A percentile compares a stretch with the other conserved stretches of the same genome.
Conservation (phyloP, 2,888 invertebrate genomes). For the Dicyrtoma fusca region DNA sequence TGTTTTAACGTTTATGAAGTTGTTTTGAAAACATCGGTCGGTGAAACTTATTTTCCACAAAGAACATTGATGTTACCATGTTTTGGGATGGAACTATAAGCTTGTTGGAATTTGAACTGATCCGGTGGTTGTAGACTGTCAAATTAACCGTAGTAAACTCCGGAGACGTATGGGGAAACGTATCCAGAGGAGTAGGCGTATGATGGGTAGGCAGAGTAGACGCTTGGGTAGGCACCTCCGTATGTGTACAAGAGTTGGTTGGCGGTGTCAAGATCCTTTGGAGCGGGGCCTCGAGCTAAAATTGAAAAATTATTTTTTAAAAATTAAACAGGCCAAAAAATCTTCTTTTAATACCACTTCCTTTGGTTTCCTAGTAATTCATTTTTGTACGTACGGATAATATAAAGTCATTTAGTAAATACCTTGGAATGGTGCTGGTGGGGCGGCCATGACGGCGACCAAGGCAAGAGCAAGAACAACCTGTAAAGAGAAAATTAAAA, state of each 20-base stretch:
- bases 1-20: not conserved
- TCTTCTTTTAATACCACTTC: not conserved
- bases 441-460: constrained; percentile 39
- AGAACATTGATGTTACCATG: not conserved
- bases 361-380: no score
- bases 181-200: constrained; percentile 17
- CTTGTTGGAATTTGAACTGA: constrained; percentile 16
- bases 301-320: constrained; percentile 10
- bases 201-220: constrained; percentile 16
- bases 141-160: constrained; percentile 33
- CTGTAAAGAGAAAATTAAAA: constrained; percentile 14
- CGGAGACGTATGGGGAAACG: constrained; percentile 10
- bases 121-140: not conserved
- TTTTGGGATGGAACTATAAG: not conserved
- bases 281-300: constrained; percentile 25
- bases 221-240: constrained; percentile 20
- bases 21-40: not conserved
- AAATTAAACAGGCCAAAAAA: not conserved
- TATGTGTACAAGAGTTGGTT: constrained; percentile 39
- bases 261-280: constrained; percentile 37
- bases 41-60: not conserved
- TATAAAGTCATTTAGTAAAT: no score
- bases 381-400: no score
- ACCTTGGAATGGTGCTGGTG: constrained; percentile 35
- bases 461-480: constrained; percentile 37